Conservation (phyloP, 2,113 vertebrate genomes). For the Anolis carolinensis region DNA sequence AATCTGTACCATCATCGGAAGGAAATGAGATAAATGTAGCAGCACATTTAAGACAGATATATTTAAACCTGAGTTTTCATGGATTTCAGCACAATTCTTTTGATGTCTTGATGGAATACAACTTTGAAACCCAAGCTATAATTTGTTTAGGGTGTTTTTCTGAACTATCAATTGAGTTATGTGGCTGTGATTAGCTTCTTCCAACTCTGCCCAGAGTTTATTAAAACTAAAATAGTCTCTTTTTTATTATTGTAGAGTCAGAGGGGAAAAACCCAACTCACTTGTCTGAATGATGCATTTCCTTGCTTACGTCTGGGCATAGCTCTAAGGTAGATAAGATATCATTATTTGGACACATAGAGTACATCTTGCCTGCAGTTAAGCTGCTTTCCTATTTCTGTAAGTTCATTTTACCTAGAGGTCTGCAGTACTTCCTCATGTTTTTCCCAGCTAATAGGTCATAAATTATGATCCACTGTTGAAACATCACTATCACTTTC, state of each 20-base stretch:
- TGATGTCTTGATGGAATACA: too few species aligned
- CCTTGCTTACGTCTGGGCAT: conserved; percentile 7
- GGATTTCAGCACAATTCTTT: not conserved
- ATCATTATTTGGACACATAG: conserved; percentile 1
- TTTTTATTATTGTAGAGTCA: accelerated
- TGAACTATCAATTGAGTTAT: not conserved
- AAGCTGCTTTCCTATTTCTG: not conserved
- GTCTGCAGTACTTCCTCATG: not conserved
- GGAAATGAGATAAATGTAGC: too few species aligned
- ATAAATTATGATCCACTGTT: not conserved
- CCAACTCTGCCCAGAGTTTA: not conserved
- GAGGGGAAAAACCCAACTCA: conserved; percentile 9
- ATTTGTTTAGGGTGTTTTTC: not conserved
- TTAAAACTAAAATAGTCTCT: conserved; percentile 27
- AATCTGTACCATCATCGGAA: too few species aligned
- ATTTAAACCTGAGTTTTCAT: too few species aligned
- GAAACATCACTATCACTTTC: conserved; percentile 20
- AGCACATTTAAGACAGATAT: too few species aligned
- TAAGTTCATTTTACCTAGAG: conserved; percentile 15
- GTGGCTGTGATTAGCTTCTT: not conserved
- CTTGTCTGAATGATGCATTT: conserved; percentile 15
- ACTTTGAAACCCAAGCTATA: not conserved
- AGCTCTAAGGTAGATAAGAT: conserved; percentile 14
- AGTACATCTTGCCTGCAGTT: not conserved
- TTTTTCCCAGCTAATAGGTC: conserved; percentile 26